Conservation (phyloP, 2,888 invertebrate species). For the Dicyrtomina minuta region DNA sequence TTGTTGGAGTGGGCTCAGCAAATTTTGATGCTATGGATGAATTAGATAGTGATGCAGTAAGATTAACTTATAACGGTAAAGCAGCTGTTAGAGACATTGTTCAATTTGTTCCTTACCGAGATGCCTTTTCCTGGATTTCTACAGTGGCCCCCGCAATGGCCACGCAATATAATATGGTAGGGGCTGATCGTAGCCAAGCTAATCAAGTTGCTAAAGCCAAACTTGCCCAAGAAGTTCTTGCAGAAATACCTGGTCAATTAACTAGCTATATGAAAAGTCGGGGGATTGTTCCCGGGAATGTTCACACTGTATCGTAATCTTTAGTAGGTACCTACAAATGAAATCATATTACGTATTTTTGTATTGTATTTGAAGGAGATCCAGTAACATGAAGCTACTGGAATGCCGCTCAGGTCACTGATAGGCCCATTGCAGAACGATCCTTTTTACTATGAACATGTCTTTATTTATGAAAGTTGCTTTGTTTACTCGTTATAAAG, state of each 20-base stretch:
- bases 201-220: conserved; percentile 49
- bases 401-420: too few relatives aligned
- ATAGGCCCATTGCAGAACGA: too few relatives aligned
- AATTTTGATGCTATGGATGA: conserved; percentile 63
- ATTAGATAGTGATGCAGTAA: conserved; percentile 59
- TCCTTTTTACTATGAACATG: too few relatives aligned
- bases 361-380: too few relatives aligned
- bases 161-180: neutral
- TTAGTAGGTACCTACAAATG: too few relatives aligned
- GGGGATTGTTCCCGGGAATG: conserved; percentile 57
- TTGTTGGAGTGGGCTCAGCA: conserved; percentile 62
- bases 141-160: conserved; percentile 38
- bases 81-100: conserved; percentile 64
- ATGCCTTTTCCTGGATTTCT: conserved; percentile 48
- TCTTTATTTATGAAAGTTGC: too few relatives aligned
- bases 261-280: conserved; percentile 57
- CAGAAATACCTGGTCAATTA: conserved; percentile 58
- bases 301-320: too few relatives aligned
- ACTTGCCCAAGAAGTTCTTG: too few relatives aligned
- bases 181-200: neutral
- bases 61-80: conserved; percentile 55
- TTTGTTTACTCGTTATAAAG: too few relatives aligned
- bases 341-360: too few relatives aligned
- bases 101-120: conserved; percentile 55
- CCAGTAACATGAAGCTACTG: too few relatives aligned